These are phyloP conservation scores for Drosophila auraria DNA, from an alignment of 1,140 invertebrate genomes.

Conservation along the genomic window DNA sequence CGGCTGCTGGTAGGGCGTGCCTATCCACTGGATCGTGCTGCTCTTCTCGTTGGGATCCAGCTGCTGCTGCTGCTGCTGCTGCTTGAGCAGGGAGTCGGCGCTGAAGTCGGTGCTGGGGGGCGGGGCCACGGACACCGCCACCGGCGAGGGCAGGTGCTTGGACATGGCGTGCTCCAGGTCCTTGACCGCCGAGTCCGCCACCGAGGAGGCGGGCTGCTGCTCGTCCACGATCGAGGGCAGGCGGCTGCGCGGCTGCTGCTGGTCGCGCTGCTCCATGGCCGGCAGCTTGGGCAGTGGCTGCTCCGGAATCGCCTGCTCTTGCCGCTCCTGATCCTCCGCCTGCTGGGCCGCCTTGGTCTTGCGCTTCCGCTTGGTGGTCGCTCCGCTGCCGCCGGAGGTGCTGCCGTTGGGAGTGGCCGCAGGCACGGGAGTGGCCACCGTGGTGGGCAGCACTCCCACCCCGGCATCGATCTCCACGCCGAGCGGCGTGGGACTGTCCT, in stretches of 20 bases:
- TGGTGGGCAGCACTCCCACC: slow-evolving; percentile 53
- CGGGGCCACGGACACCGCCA: slow-evolving; percentile 50
- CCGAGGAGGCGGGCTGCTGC: slow-evolving; percentile 45
- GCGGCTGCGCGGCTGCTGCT: slow-evolving; percentile 68
- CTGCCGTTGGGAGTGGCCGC: slow-evolving; percentile 50
- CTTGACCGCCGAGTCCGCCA: slow-evolving; percentile 86
- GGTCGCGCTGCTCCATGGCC: slow-evolving; percentile 61
- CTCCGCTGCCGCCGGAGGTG: slow-evolving; percentile 5
- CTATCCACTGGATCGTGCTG: slow-evolving; percentile 97
- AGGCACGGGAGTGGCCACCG: slow-evolving; percentile 65
- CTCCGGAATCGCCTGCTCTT: slow-evolving; percentile 49
- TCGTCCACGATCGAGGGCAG: slow-evolving; percentile 79
- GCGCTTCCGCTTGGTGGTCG: slow-evolving; percentile 70
- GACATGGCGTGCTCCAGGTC: slow-evolving; percentile 98
- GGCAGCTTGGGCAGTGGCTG: slow-evolving; percentile 77
- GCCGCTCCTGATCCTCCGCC: slow-evolving; percentile 55
- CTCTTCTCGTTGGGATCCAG: slow-evolving; percentile 79
- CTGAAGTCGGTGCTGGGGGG: slow-evolving; percentile 91
- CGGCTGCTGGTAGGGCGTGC: slow-evolving; percentile 90
- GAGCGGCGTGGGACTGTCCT: slow-evolving; percentile 69
- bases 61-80: slow-evolving; percentile 89
- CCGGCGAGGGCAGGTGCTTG: slow-evolving; percentile 93
- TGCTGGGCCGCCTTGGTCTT: slow-evolving; percentile 75
- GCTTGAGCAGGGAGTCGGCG: slow-evolving; percentile 92
- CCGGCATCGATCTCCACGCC: slow-evolving; percentile 63